A percentile compares a stretch with the other conserved stretches of the same genome.
Evolutionary conservation across 2,888 invertebrate species (phyloP).

Genomic region (Dasypolia templi): DNA sequence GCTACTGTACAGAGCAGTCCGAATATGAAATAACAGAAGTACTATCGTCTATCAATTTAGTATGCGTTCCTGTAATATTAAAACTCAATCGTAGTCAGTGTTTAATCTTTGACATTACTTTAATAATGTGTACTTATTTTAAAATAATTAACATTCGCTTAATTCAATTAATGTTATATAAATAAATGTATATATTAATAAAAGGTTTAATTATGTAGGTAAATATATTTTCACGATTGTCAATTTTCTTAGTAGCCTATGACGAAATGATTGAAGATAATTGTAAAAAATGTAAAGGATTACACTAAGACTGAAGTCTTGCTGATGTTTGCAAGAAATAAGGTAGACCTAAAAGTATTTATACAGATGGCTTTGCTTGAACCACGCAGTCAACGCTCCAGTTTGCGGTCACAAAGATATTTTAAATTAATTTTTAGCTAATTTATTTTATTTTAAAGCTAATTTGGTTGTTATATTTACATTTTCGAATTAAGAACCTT

Average conservation of each 20-base stretch:
- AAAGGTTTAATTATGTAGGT: background rate
- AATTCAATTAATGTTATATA: background rate
- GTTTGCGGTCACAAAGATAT: background rate
- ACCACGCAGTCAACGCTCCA: background rate
- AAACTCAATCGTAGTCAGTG: background rate
- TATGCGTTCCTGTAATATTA: background rate
- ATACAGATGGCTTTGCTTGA: slow-evolving; percentile 1
- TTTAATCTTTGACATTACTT: background rate
- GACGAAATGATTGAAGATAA: background rate
- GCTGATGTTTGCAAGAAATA: background rate
- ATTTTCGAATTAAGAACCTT: background rate
- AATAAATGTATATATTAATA: background rate
- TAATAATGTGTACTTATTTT: slow-evolving; percentile 2
- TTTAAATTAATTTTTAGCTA: slow-evolving; percentile 8
- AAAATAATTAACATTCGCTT: background rate
- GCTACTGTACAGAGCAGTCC: background rate
- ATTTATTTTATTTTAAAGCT: background rate
- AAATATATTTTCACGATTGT: slow-evolving; percentile 14
- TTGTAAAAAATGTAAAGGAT: slow-evolving; percentile 13
- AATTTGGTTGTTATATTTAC: slow-evolving; percentile 13
- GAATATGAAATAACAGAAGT: slow-evolving; percentile 4
- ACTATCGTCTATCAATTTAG: background rate
- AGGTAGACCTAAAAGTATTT: slow-evolving; percentile 7
- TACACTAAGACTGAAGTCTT: slow-evolving; percentile 40
- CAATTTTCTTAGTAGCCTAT: slow-evolving; percentile 19